Evolutionary conservation across 2,888 invertebrate species (phyloP).

Genomic region (Sarcophaga carnaria): DNA sequence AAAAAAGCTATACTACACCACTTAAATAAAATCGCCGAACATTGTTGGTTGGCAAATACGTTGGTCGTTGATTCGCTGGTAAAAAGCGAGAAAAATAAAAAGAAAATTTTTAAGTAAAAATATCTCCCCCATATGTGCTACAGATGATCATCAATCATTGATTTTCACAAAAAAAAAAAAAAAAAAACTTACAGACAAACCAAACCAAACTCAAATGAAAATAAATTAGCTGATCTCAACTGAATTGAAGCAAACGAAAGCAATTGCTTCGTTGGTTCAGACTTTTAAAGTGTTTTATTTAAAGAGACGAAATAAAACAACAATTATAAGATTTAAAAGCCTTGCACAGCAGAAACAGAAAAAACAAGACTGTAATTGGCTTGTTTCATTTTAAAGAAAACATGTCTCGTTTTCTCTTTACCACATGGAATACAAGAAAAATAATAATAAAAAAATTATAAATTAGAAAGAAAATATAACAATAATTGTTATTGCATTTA

Average conservation of each 20-base stretch:
- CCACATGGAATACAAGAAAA: constrained; percentile 48
- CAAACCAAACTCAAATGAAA: constrained; percentile 26
- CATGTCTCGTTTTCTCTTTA: constrained; percentile 68
- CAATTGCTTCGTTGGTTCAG: constrained; percentile 8
- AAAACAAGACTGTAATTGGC: constrained; percentile 59
- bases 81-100: background rate
- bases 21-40: constrained; percentile 18
- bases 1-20: constrained; percentile 13
- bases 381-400: constrained; percentile 59
- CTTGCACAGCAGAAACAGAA: constrained; percentile 17
- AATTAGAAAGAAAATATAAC: constrained; percentile 13
- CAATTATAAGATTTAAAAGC: constrained; percentile 11
- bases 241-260: constrained; percentile 12
- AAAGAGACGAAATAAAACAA: constrained; percentile 38
- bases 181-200: constrained; percentile 13
- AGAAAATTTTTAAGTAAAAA: constrained; percentile 11
- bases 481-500: constrained; percentile 64
- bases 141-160: constrained; percentile 68
- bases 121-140: constrained; percentile 68
- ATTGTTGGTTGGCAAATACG: background rate
- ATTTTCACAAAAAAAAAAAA: constrained; percentile 64
- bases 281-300: constrained; percentile 2
- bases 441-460: constrained; percentile 11
- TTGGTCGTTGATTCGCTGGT: background rate
- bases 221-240: constrained; percentile 1